Percentiles rank a stretch among this genome's conserved stretches.
Conservation (phyloP, 2,888 invertebrate genomes). For the Polydrusus cervinus region DNA sequence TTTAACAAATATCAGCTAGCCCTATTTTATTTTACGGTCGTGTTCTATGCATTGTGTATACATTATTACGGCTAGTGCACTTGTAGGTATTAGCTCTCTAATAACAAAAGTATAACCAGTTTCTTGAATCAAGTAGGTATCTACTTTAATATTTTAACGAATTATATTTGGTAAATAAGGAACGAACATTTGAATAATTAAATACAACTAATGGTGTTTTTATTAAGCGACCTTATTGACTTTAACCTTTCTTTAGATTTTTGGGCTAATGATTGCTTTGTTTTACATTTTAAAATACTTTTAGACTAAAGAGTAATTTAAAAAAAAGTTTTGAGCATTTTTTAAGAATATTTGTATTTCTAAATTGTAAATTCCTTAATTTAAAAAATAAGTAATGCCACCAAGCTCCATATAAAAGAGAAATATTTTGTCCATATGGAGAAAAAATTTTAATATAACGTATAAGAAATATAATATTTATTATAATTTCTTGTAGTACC, state of each 20-base stretch:
- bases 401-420: too few relatives aligned
- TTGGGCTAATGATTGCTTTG: conserved; percentile 23
- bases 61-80: background rate
- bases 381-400: too few relatives aligned
- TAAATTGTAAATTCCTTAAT: too few relatives aligned
- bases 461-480: too few relatives aligned
- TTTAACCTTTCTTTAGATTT: conserved; percentile 20
- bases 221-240: conserved; percentile 49
- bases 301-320: background rate
- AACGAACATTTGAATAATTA: conserved; percentile 46
- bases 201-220: conserved; percentile 49
- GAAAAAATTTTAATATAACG: too few relatives aligned
- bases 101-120: conserved; percentile 7
- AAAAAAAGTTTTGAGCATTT: background rate
- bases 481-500: too few relatives aligned
- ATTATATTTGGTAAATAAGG: conserved; percentile 44
- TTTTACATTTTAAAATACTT: background rate
- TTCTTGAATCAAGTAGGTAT: conserved; percentile 31
- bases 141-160: conserved; percentile 43
- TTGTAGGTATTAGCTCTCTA: conserved; percentile 22
- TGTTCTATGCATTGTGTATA: too few relatives aligned
- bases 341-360: too few relatives aligned
- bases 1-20: too few relatives aligned
- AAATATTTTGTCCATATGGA: too few relatives aligned
- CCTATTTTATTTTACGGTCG: too few relatives aligned